phyloP scores from a whole-genome alignment of 2,888 invertebrate genomes.

The Drosophila mayaguana region DNA sequence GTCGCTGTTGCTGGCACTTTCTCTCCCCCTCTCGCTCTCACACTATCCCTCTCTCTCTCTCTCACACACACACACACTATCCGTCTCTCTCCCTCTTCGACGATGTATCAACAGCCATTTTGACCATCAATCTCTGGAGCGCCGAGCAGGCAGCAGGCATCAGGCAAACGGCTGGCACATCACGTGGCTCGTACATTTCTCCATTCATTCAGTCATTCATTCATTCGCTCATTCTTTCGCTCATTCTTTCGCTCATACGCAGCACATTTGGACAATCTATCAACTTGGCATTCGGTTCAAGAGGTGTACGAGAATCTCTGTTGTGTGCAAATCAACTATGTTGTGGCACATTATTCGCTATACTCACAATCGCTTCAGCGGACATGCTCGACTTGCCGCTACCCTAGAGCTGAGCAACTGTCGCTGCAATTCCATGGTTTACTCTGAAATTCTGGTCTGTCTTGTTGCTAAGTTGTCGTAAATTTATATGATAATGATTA shows the following conservation, averaged over 20 bases:
- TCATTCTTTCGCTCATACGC: conserved; percentile 58
- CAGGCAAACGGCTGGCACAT: conserved; percentile 43
- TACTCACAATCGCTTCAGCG: background rate
- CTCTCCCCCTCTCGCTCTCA: background rate
- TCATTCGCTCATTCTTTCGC: conserved; percentile 41
- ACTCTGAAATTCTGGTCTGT: no score
- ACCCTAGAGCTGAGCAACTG: background rate
- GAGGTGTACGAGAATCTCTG: conserved; percentile 38
- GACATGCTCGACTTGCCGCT: background rate
- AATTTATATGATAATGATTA: no score
- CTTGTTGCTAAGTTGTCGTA: no score
- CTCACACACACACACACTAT: background rate
- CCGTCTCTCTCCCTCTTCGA: conserved; percentile 15
- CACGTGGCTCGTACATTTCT: conserved; percentile 35
- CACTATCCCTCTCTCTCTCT: background rate
- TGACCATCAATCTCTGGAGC: conserved; percentile 72
- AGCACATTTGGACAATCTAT: conserved; percentile 74
- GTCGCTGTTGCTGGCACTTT: conserved; percentile 13
- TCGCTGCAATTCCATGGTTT: background rate
- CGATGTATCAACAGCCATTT: conserved; percentile 79
- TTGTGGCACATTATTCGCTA: background rate
- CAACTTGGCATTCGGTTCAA: conserved; percentile 45
- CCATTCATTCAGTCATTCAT: conserved; percentile 61
- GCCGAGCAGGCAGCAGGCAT: conserved; percentile 58
- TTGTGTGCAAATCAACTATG: conserved; percentile 18